Evolutionary conservation across 1,140 invertebrate species (phyloP), one percentile per base, ranked within the genome.

Genomic region (Temnothorax curvispinosus): DNA sequence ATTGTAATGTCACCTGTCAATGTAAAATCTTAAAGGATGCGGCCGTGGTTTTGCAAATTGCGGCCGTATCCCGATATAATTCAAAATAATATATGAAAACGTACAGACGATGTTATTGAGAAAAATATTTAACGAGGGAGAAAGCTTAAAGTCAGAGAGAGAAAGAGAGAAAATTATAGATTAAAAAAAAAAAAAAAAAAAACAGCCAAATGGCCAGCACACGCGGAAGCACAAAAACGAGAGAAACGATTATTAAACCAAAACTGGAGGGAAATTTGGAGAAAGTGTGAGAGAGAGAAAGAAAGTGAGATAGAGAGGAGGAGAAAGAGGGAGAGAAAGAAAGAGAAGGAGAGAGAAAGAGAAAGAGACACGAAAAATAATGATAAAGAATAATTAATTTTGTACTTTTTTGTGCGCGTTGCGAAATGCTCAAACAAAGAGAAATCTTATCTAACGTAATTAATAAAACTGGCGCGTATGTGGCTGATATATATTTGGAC

Each of bases 311-410:
- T 82, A 87, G 87, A 91, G 38, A 3, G 38, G 72, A 82, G 86
- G 76, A 60, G 11, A 78, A 87, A 90, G 88, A 91, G 38, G 72
- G 85, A 87, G 76, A 60, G 11, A 78, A 87, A 90, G 88, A 91
- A 65, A 35, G 47, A 76, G 87, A 80, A 78, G 89, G 85, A 81
- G 56, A 81, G 52, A 67, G 58, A 56, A 54, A 88, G 85, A 87
- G 87, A 91, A 67, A 72, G 62, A 87, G 85, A 91, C 87, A 92
- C 90, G 85, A 91, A 92, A 91, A 91, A 91, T 90, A 92, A 92
- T 92, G 92, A 86, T 95, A 94, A 94, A 94, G 91, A 94, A 88
- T 93, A 93, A 95, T 95, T 94, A 94, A 94, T 95, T 95, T 95
- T 95, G 89, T 94, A 95, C 94, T 93, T 94, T 93, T 86, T 91